Evolutionary conservation across 1,140 invertebrate species (phyloP).

Genomic region (Atta cephalotes): DNA sequence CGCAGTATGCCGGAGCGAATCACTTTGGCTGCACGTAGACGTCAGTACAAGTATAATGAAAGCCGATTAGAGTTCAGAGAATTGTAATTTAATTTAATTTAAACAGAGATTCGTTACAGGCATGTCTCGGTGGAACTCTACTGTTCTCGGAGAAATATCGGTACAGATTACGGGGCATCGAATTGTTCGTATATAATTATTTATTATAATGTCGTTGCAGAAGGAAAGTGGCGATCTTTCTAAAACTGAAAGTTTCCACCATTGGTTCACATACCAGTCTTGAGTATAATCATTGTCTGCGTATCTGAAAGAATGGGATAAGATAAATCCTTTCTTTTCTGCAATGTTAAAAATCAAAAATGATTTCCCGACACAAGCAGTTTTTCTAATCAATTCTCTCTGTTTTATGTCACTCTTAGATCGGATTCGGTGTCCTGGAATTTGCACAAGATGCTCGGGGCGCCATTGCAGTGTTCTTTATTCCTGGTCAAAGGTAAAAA

Average conservation of each 20-base stretch:
- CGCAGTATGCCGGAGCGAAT: constrained; percentile 88
- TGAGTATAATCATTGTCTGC: neutral
- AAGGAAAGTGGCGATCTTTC: neutral
- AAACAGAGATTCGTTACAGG: constrained; percentile 86
- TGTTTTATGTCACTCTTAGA: constrained; percentile 79
- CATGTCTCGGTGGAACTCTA: constrained; percentile 93
- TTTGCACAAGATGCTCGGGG: constrained; percentile 96
- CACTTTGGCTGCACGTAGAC: constrained; percentile 95
- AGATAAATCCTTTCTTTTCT: constrained; percentile 22
- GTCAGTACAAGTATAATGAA: constrained; percentile 84
- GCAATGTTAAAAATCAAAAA: neutral
- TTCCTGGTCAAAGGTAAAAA: constrained; percentile 90
- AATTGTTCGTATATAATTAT: constrained; percentile 86
- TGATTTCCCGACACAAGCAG: neutral
- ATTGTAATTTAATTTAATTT: neutral
- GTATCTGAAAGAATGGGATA: neutral
- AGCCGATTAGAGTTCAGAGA: neutral
- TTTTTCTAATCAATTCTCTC: neutral
- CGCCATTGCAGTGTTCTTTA: constrained; percentile 94
- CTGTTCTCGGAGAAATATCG: constrained; percentile 90
- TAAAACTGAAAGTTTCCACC: neutral
- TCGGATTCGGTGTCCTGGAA: constrained; percentile 96
- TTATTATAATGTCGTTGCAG: neutral
- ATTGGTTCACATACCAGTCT: too few relatives aligned
- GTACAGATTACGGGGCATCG: constrained; percentile 89